phyloP scores from a whole-genome alignment of 2,113 vertebrate genomes.

The Ptyas mucosa region DNA sequence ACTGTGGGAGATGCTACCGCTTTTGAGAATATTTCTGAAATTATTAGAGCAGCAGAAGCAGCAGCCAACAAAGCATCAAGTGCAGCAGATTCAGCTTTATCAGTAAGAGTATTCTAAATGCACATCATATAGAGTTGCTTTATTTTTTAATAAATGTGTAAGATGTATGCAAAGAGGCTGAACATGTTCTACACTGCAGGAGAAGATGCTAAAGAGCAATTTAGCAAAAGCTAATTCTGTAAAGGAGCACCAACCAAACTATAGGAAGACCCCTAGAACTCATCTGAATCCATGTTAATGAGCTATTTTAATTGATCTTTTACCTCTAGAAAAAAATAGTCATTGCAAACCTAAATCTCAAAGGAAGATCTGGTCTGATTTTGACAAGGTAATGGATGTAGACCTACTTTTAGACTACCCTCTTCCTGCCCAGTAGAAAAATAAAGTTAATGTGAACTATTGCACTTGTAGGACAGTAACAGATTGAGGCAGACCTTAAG shows the following conservation, averaged over 20 bases:
- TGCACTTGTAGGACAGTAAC: background rate
- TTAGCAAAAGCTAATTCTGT: background rate
- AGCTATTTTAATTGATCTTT: background rate
- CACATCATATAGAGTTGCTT: background rate
- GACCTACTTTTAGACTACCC: background rate
- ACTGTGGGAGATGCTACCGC: slow-evolving; percentile 84
- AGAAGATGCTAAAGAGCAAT: background rate
- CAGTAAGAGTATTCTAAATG: slow-evolving; percentile 67
- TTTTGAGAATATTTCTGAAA: slow-evolving; percentile 87
- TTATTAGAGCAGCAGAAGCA: slow-evolving; percentile 83
- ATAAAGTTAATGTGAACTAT: background rate
- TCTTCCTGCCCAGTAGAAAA: background rate
- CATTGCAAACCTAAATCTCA: background rate
- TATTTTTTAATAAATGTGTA: background rate
- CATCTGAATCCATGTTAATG: background rate
- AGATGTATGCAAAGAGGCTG: background rate
- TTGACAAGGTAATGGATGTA: background rate
- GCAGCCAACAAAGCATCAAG: slow-evolving; percentile 80
- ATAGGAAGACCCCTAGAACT: background rate
- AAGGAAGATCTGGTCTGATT: background rate
- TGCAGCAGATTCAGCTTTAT: slow-evolving; percentile 80
- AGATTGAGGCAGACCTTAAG: background rate
- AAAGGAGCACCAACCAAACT: background rate
- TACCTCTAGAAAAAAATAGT: background rate
- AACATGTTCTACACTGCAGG: background rate